Percentiles rank a stretch among this genome's conserved stretches.
These are phyloP conservation scores for Coracopsis vasa DNA, from an alignment of 2,113 vertebrate species.

Conservation along the genomic window DNA sequence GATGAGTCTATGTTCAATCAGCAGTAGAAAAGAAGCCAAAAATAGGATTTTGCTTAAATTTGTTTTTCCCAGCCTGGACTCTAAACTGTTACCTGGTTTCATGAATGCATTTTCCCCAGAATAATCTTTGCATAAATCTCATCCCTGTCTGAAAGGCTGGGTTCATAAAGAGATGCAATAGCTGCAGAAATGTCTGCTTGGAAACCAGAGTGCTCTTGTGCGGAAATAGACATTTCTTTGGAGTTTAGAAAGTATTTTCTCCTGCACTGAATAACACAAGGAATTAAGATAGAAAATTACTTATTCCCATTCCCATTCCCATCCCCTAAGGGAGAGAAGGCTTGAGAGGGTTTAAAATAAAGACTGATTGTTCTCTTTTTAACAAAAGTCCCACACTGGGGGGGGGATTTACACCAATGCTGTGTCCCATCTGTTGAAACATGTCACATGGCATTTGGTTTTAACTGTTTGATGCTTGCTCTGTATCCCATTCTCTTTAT, in stretches of 20 bases:
- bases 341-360: background rate
- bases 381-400: background rate
- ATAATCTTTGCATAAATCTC: background rate
- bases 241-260: background rate
- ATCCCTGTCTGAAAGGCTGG: background rate
- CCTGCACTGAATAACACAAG: background rate
- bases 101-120: background rate
- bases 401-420: background rate
- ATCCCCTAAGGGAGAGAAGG: background rate
- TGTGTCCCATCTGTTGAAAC: constrained; percentile 24
- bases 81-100: background rate
- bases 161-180: background rate
- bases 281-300: background rate
- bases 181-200: background rate
- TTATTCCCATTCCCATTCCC: background rate
- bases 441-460: background rate
- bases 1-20: background rate
- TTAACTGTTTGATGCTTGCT: background rate
- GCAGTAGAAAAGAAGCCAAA: background rate
- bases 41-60: background rate
- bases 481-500: background rate
- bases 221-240: background rate
- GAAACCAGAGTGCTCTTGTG: background rate
- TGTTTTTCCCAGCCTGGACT: background rate
- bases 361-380: background rate